phyloP scores from a whole-genome alignment of 2,888 invertebrate genomes.

The Metacarcinus magister region DNA sequence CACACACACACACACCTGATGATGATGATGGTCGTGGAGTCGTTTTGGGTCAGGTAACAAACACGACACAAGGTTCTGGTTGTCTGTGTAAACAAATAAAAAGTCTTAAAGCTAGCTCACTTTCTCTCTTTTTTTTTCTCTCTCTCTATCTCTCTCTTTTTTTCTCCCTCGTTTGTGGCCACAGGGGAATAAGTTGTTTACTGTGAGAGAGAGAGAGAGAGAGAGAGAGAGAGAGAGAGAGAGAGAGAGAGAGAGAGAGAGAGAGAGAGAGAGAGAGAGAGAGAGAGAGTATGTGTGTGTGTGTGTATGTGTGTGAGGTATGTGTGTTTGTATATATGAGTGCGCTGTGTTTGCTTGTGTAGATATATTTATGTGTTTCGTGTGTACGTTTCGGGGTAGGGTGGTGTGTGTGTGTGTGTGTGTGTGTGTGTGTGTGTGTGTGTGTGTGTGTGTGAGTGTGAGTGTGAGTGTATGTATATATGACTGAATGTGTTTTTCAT shows the following conservation, averaged over 20 bases:
- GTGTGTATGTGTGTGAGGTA: neutral
- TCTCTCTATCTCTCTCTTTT: constrained; percentile 5
- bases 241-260: neutral
- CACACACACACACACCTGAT: neutral
- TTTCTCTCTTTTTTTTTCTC: neutral
- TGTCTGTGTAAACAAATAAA: constrained; percentile 43
- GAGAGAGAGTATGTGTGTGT: constrained; percentile 5
- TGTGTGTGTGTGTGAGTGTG: neutral
- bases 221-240: constrained; percentile 48
- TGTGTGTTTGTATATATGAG: neutral
- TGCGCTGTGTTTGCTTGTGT: constrained; percentile 37
- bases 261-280: constrained; percentile 48
- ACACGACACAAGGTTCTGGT: constrained; percentile 42
- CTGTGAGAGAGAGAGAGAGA: constrained; percentile 28
- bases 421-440: neutral
- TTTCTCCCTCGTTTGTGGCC: neutral
- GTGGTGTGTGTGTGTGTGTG: neutral
- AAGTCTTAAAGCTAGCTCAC: constrained; percentile 22
- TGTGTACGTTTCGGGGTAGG: neutral
- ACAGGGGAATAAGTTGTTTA: constrained; percentile 43
- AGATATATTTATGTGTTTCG: neutral
- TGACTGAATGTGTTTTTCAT: neutral
- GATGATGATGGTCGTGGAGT: constrained; percentile 51
- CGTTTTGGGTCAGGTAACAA: constrained; percentile 56
- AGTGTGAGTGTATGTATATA: too few relatives aligned